Evolutionary conservation across 2,888 invertebrate genomes (phyloP), one percentile per base, ranked within the genome.

Genomic region (Euplexia lucipara): DNA sequence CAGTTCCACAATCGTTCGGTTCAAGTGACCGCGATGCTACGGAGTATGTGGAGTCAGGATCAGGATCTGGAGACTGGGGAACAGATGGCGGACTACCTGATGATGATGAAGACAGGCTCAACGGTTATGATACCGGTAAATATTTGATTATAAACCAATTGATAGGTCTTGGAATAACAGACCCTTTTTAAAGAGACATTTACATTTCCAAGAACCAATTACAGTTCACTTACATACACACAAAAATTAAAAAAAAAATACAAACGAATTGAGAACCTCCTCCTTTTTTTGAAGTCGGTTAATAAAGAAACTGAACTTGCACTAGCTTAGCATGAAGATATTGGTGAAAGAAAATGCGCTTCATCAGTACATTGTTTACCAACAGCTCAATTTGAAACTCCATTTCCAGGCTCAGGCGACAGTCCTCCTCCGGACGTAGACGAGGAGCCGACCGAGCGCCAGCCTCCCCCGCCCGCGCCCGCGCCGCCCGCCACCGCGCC

Each of bases 11-110:
- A 69, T 83, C 83, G n/a, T 86, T 87, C 12, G 81, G 79, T 37
- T 82, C 88, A 10, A 84, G 84, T 16, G 70, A 79, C 14, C 84
- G 76, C 32, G 80, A 81, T 14, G n/a, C 72, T 3, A 62, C 81
- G 5, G 86, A 85, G 39, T 86, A 85, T n/a, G 86, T 86, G 78
- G 97, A 97, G 48, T 97, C 97, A 0, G 97, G 97, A 14, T 97
- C 97, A 18, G 97, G 97, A n/a, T 97, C 97, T 16, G 97, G 97
- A 3, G 96, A 96, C 76, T 96, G 96, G 66, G 92, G 90, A 49
- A 96, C 95, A 74, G 96, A 95, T 44, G 89, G 96, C 63, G 96
- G 96, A 39, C 83, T 89, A 49, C 89, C 91, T 14, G 91, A 91
- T 35, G 94, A 94, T 45, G 92, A 93, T 64, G 94, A 94, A 58